Evolutionary conservation across 2,113 vertebrate genomes (phyloP), one percentile per base, ranked within the genome.

Genomic region (Emydura subglobosa): DNA sequence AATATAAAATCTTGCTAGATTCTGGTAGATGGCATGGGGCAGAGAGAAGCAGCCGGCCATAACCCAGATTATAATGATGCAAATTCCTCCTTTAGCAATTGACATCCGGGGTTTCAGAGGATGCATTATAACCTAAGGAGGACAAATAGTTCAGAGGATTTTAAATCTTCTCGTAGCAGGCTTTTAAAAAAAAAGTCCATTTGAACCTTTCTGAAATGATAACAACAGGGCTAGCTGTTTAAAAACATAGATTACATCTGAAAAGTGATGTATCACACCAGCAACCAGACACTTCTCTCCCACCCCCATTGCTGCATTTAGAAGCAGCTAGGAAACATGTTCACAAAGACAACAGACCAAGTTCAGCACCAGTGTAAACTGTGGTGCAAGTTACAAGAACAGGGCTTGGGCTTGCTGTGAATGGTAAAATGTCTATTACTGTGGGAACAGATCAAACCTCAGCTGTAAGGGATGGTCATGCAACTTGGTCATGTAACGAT

Each of bases 1-100:
- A 4, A 98, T 97, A 54, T 98, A 97, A 95, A 98, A 98, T 54
- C 93, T 97, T 27, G 98, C 92, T 84, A 99, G 86, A 49, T 98
- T 98, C 98, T 99, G 98, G 79, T 98, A 98, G 85, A 99, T 96
- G 24, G 98, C 98, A 2, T 99, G 98, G 42, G 98, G 98, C 87
- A 99, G 95, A 0, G 98, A 98, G 97, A 98, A 99, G 92, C 98
- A 98, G 86, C 98, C 98, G 80, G 98, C 98, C 98, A 98, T 97
- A 47, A 98, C 97, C 98, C 98, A 99, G 94, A 99, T 99, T 72
- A 98, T 59, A 59, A 97, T 49, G 68, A 99, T 96, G 89, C 98
- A 98, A 68, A 98, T 94, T 31, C 97, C 97, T 91, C 98, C 98
- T 95, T 98, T 98, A 74, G 97, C 96, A 14, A 95, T 96, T 54